Evolutionary conservation across 2,888 invertebrate species (phyloP).

Genomic region (Lasioglossum marginatum): DNA sequence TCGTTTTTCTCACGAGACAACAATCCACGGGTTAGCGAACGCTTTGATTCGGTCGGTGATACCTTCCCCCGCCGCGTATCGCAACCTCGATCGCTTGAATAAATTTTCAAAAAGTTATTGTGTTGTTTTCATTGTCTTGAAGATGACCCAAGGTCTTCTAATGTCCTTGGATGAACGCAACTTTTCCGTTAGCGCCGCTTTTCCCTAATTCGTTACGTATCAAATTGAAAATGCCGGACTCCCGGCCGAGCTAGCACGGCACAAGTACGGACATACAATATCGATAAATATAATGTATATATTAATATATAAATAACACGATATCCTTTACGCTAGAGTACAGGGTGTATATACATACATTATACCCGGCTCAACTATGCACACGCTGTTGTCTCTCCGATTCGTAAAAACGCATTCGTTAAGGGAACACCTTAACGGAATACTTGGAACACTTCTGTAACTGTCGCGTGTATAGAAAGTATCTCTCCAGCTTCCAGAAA

Average conservation of each 20-base stretch:
- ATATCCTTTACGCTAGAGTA: constrained; percentile 72
- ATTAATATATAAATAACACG: constrained; percentile 72
- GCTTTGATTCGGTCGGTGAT: neutral
- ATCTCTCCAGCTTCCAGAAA: no score
- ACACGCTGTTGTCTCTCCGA: neutral
- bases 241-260: constrained; percentile 41
- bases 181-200: constrained; percentile 37
- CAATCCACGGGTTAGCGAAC: neutral
- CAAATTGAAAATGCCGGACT: constrained; percentile 58
- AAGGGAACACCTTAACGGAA: neutral
- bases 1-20: neutral
- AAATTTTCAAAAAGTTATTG: constrained; percentile 16
- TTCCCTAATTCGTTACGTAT: constrained; percentile 44
- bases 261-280: constrained; percentile 66
- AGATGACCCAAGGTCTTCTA: neutral
- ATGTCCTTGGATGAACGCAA: neutral
- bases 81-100: neutral
- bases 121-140: neutral
- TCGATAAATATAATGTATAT: constrained; percentile 71
- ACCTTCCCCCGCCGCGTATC: neutral
- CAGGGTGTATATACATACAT: constrained; percentile 69
- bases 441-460: neutral
- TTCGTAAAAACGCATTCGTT: neutral
- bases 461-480: no score
- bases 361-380: neutral